Percentiles rank a stretch among this genome's conserved stretches.
Conservation (phyloP, 2,113 vertebrate genomes). For the Gallinago undulata region DNA sequence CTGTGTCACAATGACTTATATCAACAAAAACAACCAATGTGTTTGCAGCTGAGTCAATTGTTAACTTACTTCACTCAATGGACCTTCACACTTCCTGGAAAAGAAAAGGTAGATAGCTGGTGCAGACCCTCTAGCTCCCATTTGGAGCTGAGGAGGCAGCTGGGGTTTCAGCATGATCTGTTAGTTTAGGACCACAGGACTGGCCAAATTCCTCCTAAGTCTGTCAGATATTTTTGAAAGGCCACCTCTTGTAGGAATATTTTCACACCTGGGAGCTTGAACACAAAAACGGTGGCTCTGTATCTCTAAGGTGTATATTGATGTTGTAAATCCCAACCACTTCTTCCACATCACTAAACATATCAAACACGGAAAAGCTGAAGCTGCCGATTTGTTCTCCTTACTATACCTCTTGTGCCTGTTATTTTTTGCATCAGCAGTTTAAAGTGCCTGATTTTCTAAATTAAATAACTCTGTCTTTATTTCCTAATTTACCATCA, state of each 20-base stretch:
- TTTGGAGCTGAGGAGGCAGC: background rate
- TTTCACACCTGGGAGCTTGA: background rate
- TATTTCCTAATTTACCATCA: background rate
- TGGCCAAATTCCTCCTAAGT: background rate
- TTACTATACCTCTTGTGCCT: background rate
- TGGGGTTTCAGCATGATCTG: background rate
- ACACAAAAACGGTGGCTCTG: background rate
- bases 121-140: background rate
- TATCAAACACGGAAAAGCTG: background rate
- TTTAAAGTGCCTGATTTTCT: background rate
- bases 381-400: background rate
- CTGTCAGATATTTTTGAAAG: background rate
- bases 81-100: background rate
- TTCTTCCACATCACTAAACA: background rate
- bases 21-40: background rate
- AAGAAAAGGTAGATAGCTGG: background rate
- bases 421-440: background rate
- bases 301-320: background rate
- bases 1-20: background rate
- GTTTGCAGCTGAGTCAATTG: background rate
- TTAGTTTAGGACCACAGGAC: background rate
- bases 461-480: background rate
- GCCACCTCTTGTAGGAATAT: background rate
- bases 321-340: background rate
- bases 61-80: background rate